phyloP scores from a whole-genome alignment of 2,113 vertebrate genomes.

The Indicator maculatus region DNA sequence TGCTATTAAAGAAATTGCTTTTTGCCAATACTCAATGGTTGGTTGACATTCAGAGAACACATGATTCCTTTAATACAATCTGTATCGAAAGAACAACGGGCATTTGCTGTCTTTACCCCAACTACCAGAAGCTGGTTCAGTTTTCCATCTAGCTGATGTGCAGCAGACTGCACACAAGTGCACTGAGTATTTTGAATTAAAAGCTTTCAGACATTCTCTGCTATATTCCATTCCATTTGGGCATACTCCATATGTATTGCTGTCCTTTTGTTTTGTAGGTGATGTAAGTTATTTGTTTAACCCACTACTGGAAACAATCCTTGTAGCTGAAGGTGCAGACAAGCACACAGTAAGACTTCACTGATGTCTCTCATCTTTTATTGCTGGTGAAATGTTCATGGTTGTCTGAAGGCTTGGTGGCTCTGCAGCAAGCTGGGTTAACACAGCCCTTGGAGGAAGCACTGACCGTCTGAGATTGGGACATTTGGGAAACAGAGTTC shows the following conservation, averaged over 20 bases:
- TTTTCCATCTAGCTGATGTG: not conserved
- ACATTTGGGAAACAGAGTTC: not conserved
- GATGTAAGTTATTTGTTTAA: not conserved
- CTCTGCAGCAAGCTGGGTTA: not conserved
- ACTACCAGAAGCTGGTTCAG: not conserved
- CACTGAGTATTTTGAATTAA: not conserved
- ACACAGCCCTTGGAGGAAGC: not conserved
- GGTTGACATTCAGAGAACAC: constrained; percentile 56
- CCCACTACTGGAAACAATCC: not conserved
- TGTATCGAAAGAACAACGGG: constrained; percentile 49
- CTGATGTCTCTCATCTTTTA: not conserved
- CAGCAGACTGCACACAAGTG: not conserved
- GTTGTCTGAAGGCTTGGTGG: not conserved
- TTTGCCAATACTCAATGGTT: constrained; percentile 55
- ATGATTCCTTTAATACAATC: constrained; percentile 56
- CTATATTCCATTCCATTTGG: not conserved
- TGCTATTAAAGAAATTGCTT: constrained; percentile 71
- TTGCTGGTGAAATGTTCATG: not conserved
- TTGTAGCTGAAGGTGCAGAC: not conserved
- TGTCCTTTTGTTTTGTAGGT: not conserved
- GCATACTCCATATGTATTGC: not conserved
- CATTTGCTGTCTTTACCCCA: constrained; percentile 22
- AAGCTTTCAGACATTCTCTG: not conserved
- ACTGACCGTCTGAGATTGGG: not conserved
- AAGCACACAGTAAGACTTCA: not conserved